Evolutionary conservation across 2,888 invertebrate genomes (phyloP).

Genomic region (Anthrax anthrax): DNA sequence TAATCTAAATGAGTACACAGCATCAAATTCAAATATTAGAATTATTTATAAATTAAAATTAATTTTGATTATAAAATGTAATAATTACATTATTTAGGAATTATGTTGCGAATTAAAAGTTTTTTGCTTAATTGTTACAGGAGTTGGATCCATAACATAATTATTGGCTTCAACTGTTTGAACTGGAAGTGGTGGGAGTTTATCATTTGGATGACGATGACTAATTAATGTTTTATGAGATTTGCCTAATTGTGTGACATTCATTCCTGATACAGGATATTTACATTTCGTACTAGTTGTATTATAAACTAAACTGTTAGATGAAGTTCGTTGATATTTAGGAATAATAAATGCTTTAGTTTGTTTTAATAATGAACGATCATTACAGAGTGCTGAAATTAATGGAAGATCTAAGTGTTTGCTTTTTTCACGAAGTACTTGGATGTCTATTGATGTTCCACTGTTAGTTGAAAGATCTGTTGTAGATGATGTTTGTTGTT

Average conservation of each 20-base stretch:
- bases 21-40: no score
- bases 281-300: slow-evolving; percentile 33
- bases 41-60: no score
- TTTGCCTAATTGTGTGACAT: slow-evolving; percentile 43
- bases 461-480: slow-evolving; percentile 23
- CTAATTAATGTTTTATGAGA: slow-evolving; percentile 43
- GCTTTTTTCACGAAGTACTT: slow-evolving; percentile 73
- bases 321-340: slow-evolving; percentile 38
- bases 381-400: slow-evolving; percentile 86
- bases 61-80: no score
- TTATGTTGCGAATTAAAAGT: slow-evolving; percentile 16
- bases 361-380: slow-evolving; percentile 75
- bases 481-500: slow-evolving; percentile 41
- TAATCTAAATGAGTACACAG: no score
- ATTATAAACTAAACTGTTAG: slow-evolving; percentile 2
- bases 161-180: slow-evolving; percentile 52
- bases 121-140: slow-evolving; percentile 29
- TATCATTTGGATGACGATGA: slow-evolving; percentile 64
- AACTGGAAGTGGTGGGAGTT: slow-evolving; percentile 52
- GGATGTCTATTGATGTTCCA: slow-evolving; percentile 50
- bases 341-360: slow-evolving; percentile 75
- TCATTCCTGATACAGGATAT: slow-evolving; percentile 51
- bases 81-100: background rate
- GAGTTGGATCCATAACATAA: slow-evolving; percentile 41
- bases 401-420: slow-evolving; percentile 80